phyloP scores from a whole-genome alignment of 2,113 vertebrate species.

The Sphyrna mokarran region DNA sequence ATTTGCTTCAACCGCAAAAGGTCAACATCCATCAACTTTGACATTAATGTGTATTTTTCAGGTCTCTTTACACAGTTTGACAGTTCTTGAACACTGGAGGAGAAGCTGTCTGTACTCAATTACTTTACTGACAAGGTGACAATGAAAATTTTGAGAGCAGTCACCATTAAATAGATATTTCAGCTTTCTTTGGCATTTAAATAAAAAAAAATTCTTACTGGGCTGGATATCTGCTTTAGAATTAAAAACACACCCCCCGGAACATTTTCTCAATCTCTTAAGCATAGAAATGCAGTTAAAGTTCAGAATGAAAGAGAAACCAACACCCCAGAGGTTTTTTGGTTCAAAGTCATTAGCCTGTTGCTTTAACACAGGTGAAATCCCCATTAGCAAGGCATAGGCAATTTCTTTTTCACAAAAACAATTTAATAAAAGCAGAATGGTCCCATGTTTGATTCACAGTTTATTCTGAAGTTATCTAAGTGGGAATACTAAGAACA shows the following conservation, averaged over 20 bases:
- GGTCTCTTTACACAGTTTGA: background rate
- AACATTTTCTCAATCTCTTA: background rate
- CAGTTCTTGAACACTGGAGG: background rate
- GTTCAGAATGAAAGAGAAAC: background rate
- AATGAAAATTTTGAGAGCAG: background rate
- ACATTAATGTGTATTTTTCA: background rate
- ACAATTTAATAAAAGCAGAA: background rate
- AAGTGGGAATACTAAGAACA: background rate
- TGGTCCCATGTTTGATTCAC: no score
- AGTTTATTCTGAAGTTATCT: background rate
- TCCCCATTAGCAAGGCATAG: background rate
- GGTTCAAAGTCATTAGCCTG: background rate
- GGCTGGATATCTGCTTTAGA: background rate
- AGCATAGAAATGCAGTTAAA: background rate
- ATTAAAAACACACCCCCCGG: background rate
- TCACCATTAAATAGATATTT: background rate
- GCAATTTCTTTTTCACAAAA: background rate
- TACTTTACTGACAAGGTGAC: slow-evolving; percentile 12
- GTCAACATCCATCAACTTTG: slow-evolving; percentile 7
- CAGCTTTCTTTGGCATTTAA: background rate
- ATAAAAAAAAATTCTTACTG: background rate
- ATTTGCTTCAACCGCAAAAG: slow-evolving; percentile 11
- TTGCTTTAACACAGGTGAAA: background rate
- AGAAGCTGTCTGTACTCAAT: background rate
- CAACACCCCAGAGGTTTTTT: background rate